Conservation (phyloP, 2,888 invertebrate genomes). For the Hybos culiciformis region DNA sequence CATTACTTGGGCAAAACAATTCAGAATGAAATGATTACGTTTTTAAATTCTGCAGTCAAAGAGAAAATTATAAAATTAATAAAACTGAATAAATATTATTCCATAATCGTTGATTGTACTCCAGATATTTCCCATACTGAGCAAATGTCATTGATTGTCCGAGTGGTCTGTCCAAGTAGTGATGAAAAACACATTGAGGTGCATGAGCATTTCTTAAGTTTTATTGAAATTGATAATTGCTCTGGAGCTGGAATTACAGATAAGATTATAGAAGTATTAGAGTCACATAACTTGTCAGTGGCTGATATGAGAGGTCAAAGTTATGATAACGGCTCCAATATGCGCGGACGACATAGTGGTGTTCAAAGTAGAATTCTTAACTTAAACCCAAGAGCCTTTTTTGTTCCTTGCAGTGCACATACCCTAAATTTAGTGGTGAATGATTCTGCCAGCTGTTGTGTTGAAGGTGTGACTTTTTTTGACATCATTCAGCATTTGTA, state of each 20-base stretch:
- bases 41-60: constrained; percentile 2
- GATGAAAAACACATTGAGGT: neutral
- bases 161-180: constrained; percentile 2
- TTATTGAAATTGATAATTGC: constrained; percentile 1
- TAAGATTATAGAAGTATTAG: neutral
- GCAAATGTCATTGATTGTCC: constrained; percentile 3
- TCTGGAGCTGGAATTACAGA: constrained; percentile 1
- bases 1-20: constrained; percentile 5
- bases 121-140: constrained; percentile 4
- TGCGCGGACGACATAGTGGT: constrained; percentile 5
- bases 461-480: constrained; percentile 4
- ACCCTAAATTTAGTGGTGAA: constrained; percentile 4
- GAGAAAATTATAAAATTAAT: constrained; percentile 3
- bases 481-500: constrained; percentile 2
- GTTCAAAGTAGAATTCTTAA: constrained; percentile 3
- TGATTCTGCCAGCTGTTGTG: neutral
- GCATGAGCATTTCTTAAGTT: neutral
- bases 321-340: constrained; percentile 6
- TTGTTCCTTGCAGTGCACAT: constrained; percentile 6
- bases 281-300: neutral
- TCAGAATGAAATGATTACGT: constrained; percentile 6
- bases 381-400: constrained; percentile 5
- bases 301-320: constrained; percentile 3
- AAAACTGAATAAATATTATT: constrained; percentile 7
- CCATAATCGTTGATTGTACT: constrained; percentile 7